Evolutionary conservation across 2,113 vertebrate species (phyloP).

Genomic region (Podarcis cretensis): DNA sequence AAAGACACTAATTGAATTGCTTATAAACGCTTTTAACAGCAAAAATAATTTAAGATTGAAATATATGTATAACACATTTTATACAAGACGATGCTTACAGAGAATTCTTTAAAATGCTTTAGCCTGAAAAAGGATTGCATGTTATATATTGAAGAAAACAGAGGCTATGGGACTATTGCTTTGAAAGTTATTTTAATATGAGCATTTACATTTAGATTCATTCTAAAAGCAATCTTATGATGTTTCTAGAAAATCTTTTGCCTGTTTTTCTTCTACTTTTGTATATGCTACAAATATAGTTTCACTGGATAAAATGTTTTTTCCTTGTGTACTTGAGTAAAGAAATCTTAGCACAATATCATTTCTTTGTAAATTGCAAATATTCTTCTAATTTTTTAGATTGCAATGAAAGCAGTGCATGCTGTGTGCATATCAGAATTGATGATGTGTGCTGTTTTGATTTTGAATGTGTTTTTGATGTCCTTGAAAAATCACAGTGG

Average conservation of each 20-base stretch:
- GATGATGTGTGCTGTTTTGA: conserved; percentile 71
- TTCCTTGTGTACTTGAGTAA: conserved; percentile 12
- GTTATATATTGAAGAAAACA: not conserved
- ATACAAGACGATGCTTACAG: not conserved
- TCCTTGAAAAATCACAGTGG: conserved; percentile 73
- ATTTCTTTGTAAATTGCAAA: conserved; percentile 38
- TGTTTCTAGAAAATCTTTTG: conserved; percentile 25
- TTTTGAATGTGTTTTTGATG: conserved; percentile 74
- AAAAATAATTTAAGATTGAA: conserved; percentile 16
- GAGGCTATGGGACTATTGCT: conserved; percentile 12
- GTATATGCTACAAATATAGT: conserved; percentile 5
- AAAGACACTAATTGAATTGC: conserved; percentile 34
- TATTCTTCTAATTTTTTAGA: conserved; percentile 46
- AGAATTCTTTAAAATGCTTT: conserved; percentile 16
- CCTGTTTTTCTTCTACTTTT: not conserved
- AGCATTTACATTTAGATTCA: not conserved
- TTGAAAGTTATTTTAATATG: not conserved
- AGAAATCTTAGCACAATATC: conserved; percentile 2
- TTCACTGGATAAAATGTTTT: conserved; percentile 18
- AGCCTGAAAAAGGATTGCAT: not conserved
- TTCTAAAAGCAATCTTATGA: conserved; percentile 34
- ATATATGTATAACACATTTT: conserved; percentile 22
- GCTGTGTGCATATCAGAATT: conserved; percentile 55
- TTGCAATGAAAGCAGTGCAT: conserved; percentile 47
- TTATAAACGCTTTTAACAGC: conserved; percentile 7